Evolutionary conservation across 2,888 invertebrate species (phyloP).

Genomic region (Lottia scabra): DNA sequence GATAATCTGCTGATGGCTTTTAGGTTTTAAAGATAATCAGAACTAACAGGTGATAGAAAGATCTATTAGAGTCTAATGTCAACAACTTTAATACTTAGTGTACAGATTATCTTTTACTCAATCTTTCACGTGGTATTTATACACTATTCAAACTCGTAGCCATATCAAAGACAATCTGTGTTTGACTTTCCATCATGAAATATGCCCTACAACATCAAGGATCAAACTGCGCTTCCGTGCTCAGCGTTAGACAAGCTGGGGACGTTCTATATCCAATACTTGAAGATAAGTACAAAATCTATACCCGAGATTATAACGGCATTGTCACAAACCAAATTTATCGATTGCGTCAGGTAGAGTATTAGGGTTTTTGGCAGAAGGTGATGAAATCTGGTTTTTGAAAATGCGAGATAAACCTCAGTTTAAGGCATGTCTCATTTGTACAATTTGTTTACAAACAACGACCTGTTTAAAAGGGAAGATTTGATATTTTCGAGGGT

Average conservation of each 20-base stretch:
- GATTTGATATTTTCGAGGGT: no score
- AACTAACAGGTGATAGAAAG: conserved; percentile 21
- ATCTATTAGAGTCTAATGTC: conserved; percentile 8
- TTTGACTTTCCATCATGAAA: conserved; percentile 4
- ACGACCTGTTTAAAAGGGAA: no score
- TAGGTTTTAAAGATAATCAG: conserved; percentile 17
- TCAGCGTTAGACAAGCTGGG: background rate
- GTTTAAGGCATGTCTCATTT: no score
- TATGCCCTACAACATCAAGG: background rate
- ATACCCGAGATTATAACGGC: no score
- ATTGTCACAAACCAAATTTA: no score
- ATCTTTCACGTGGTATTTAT: conserved; percentile 10
- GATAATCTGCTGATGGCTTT: conserved; percentile 20
- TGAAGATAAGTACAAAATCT: no score
- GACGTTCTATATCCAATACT: no score
- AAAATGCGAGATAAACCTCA: no score
- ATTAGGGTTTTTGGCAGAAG: no score
- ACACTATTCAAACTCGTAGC: conserved; percentile 9
- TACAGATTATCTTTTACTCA: conserved; percentile 5
- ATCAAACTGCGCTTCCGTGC: conserved; percentile 10
- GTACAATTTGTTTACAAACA: no score
- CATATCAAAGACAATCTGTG: conserved; percentile 16
- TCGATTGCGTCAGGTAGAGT: no score
- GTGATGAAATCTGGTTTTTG: no score
- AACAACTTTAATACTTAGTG: conserved; percentile 15